Percentiles rank a stretch among this genome's conserved stretches.
Evolutionary conservation across 2,888 invertebrate species (phyloP).

Genomic region (Melolontha melolontha): DNA sequence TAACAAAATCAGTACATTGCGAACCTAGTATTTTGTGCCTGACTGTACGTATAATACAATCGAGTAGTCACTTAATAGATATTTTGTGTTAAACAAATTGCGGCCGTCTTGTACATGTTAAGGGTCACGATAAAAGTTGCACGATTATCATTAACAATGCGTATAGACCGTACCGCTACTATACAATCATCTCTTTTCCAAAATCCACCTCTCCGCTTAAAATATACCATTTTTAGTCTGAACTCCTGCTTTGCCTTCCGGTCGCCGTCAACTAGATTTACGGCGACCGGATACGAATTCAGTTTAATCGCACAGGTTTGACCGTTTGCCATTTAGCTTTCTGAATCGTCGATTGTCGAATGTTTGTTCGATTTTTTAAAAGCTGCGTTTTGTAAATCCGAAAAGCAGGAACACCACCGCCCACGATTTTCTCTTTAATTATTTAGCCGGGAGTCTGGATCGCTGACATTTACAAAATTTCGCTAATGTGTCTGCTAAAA

Average conservation of each 20-base stretch:
- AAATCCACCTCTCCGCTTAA: background rate
- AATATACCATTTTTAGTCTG: background rate
- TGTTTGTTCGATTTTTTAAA: constrained; percentile 19
- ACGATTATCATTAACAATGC: constrained; percentile 35
- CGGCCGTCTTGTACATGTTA: constrained; percentile 30
- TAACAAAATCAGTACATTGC: no score
- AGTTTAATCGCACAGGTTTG: no score
- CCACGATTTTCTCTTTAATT: constrained; percentile 31
- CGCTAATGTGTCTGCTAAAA: constrained; percentile 28
- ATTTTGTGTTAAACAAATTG: constrained; percentile 47
- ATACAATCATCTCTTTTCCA: constrained; percentile 2
- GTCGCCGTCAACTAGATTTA: background rate
- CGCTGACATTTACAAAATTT: constrained; percentile 25
- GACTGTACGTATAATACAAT: background rate
- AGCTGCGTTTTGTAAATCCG: constrained; percentile 22
- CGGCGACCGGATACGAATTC: no score
- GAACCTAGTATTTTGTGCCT: no score
- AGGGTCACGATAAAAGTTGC: constrained; percentile 33
- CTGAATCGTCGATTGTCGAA: background rate
- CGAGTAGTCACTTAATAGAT: constrained; percentile 42
- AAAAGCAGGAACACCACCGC: constrained; percentile 11
- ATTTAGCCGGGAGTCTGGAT: constrained; percentile 11
- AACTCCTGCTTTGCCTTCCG: background rate
- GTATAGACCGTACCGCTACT: background rate
- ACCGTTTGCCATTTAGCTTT: background rate